Percentiles rank a stretch among this genome's conserved stretches.
These are phyloP conservation scores for Acrobasis suavella DNA, from an alignment of 2,888 invertebrate genomes.

Conservation along the genomic window DNA sequence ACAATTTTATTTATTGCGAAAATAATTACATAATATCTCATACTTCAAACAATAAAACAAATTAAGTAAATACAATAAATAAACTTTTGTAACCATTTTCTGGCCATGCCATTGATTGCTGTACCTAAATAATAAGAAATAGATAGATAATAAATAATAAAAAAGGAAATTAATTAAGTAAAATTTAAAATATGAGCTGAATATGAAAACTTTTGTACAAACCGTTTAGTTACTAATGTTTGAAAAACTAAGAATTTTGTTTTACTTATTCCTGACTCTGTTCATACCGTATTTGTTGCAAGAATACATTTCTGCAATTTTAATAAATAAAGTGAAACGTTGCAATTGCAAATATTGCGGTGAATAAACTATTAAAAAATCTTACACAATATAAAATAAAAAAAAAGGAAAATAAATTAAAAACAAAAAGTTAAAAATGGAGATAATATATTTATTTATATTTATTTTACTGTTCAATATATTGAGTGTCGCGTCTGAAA, in stretches of 20 bases:
- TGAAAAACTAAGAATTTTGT: constrained; percentile 67
- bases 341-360: constrained; percentile 55
- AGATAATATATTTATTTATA: constrained; percentile 47
- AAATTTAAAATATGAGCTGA: too few relatives aligned
- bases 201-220: neutral
- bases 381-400: neutral
- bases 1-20: too few relatives aligned
- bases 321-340: constrained; percentile 59
- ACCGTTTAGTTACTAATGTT: constrained; percentile 47
- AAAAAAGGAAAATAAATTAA: neutral
- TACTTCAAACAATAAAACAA: too few relatives aligned
- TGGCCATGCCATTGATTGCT: too few relatives aligned
- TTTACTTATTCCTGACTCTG: constrained; percentile 64
- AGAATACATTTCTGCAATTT: constrained; percentile 70
- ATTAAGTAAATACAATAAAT: too few relatives aligned
- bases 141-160: too few relatives aligned
- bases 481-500: constrained; percentile 59
- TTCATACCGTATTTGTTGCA: constrained; percentile 71
- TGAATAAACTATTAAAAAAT: neutral
- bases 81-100: too few relatives aligned
- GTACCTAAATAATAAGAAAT: too few relatives aligned
- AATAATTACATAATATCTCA: too few relatives aligned
- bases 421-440: constrained; percentile 42
- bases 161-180: too few relatives aligned
- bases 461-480: constrained; percentile 53